A percentile compares a stretch with the other conserved stretches of the same genome.
Conservation (phyloP, 2,113 vertebrate species). For the Chunga burmeisteri region DNA sequence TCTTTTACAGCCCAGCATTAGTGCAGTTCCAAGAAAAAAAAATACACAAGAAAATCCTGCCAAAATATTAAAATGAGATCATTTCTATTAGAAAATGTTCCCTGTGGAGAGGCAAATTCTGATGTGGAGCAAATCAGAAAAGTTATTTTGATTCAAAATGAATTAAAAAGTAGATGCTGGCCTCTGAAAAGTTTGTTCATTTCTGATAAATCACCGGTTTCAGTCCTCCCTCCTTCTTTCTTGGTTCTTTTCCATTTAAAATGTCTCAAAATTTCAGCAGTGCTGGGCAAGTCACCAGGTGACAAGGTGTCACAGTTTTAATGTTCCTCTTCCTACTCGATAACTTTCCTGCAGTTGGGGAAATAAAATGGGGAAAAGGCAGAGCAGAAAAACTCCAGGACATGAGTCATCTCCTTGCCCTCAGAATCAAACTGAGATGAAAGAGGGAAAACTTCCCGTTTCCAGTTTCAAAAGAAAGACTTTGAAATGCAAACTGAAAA, state of each 20-base stretch:
- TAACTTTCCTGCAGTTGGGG: not conserved
- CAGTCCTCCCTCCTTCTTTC: not conserved
- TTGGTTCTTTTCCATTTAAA: not conserved
- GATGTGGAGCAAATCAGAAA: not conserved
- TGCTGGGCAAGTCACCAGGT: not conserved
- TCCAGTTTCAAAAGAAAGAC: not conserved
- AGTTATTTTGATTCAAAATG: not conserved
- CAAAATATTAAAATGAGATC: constrained; percentile 11
- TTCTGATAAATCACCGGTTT: not conserved
- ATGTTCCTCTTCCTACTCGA: not conserved
- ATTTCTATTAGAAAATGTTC: constrained; percentile 16
- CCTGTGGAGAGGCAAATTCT: not conserved
- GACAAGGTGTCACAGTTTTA: not conserved
- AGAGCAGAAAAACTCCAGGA: not conserved
- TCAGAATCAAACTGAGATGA: not conserved
- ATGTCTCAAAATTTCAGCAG: not conserved
- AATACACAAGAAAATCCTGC: not conserved
- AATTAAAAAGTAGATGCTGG: not conserved
- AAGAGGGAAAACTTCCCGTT: not conserved
- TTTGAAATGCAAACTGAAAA: not conserved
- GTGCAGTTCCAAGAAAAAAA: not conserved
- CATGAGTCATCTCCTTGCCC: not conserved
- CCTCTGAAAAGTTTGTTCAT: not conserved
- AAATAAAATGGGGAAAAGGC: not conserved
- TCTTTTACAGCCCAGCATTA: not conserved